Conservation (phyloP, 2,113 vertebrate species). For the Porphyrio hochstetteri region DNA sequence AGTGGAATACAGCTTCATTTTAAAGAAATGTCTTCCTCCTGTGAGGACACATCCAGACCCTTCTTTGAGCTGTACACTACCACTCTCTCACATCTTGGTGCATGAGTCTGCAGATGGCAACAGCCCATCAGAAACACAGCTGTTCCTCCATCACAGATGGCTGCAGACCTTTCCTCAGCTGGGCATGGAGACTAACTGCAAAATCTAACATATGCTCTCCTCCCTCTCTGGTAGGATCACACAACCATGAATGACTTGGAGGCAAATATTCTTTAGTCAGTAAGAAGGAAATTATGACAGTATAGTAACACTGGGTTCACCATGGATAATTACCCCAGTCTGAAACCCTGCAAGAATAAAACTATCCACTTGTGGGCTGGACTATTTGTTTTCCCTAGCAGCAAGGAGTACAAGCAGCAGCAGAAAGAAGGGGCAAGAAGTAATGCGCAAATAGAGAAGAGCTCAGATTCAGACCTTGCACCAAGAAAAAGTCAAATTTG, state of each 20-base stretch:
- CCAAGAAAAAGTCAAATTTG: not conserved
- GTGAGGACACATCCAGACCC: not conserved
- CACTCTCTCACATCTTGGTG: not conserved
- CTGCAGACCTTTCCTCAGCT: not conserved
- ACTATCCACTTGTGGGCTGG: not conserved
- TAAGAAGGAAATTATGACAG: not conserved
- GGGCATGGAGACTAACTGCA: not conserved
- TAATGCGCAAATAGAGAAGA: not conserved
- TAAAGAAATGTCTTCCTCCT: not conserved
- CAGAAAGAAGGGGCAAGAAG: not conserved
- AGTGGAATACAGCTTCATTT: not conserved
- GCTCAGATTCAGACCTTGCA: not conserved
- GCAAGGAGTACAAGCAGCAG: not conserved
- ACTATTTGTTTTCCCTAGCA: not conserved
- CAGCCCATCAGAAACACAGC: not conserved
- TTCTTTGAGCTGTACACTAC: not conserved
- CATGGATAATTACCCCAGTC: not conserved
- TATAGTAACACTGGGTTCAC: not conserved
- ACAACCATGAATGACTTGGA: not conserved
- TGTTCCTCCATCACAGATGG: not conserved
- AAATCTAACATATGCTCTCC: not conserved
- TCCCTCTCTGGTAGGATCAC: not conserved
- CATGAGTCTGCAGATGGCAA: not conserved
- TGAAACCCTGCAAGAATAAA: not conserved
- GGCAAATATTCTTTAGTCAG: not conserved